phyloP scores from a whole-genome alignment of 37 sponge, comb jelly and placozoan genomes.

The Aphrocallistes beatrix region DNA sequence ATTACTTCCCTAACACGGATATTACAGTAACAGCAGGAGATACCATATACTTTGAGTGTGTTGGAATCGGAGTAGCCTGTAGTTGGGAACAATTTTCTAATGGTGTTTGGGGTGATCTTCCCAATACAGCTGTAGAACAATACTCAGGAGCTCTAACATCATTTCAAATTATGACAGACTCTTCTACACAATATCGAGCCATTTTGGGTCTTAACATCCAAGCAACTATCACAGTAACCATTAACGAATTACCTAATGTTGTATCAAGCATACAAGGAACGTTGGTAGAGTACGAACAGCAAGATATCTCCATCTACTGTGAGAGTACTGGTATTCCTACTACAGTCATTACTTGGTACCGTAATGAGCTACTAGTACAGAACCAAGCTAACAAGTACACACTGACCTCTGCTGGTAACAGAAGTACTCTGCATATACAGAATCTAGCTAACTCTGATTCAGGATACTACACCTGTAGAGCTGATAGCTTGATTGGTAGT shows the following conservation, averaged over 20 bases:
- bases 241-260: background rate
- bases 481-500: background rate
- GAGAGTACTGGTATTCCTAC: background rate
- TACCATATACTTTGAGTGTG: background rate
- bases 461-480: constrained; percentile 18
- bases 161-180: too few species aligned
- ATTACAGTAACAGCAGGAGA: background rate
- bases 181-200: background rate
- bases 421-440: background rate
- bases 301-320: background rate
- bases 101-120: background rate
- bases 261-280: background rate
- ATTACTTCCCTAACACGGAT: background rate
- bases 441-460: background rate
- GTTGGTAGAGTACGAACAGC: background rate
- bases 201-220: background rate
- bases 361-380: background rate
- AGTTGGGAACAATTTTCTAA: background rate
- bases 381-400: background rate
- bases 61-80: background rate
- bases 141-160: background rate
- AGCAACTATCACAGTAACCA: background rate
- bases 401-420: background rate
- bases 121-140: background rate
- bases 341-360: background rate